Conservation (phyloP, 2,797 vertebrate genomes). For the Rhynchotus rufescens region DNA sequence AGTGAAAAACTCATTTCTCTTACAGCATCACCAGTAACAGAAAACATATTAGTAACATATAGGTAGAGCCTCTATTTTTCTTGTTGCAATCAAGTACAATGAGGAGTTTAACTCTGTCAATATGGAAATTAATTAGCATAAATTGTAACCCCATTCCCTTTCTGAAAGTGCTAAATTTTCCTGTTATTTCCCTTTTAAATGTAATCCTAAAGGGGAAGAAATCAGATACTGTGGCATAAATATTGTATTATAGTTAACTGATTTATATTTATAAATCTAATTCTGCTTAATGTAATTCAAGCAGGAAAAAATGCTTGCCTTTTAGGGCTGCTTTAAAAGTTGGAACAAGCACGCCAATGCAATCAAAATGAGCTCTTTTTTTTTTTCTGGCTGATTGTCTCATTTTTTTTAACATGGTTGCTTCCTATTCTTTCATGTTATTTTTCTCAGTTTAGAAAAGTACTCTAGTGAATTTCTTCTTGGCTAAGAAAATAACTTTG, state of each 20-base stretch:
- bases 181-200: conserved; percentile 70
- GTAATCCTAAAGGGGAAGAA: conserved; percentile 46
- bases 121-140: conserved; percentile 58
- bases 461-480: conserved; percentile 2
- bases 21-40: neutral
- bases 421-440: conserved; percentile 7
- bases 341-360: neutral
- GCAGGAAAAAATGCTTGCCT: conserved; percentile 31
- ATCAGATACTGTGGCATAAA: conserved; percentile 54
- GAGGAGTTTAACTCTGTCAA: conserved; percentile 31
- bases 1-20: neutral
- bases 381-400: neutral
- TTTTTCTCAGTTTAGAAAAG: conserved; percentile 18
- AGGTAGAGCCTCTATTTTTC: neutral
- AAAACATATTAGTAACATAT: neutral
- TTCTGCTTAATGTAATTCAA: conserved; percentile 54
- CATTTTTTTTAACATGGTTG: conserved; percentile 31
- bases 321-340: neutral
- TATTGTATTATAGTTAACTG: conserved; percentile 69
- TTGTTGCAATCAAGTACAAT: conserved; percentile 26
- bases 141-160: conserved; percentile 38
- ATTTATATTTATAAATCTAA: conserved; percentile 70
- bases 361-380: neutral
- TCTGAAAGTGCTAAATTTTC: conserved; percentile 45
- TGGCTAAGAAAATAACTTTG: conserved; percentile 16